Percentiles rank a stretch among this genome's conserved stretches.
Evolutionary conservation across 1,140 invertebrate genomes (phyloP).

Genomic region (Hypsibius dujardini): DNA sequence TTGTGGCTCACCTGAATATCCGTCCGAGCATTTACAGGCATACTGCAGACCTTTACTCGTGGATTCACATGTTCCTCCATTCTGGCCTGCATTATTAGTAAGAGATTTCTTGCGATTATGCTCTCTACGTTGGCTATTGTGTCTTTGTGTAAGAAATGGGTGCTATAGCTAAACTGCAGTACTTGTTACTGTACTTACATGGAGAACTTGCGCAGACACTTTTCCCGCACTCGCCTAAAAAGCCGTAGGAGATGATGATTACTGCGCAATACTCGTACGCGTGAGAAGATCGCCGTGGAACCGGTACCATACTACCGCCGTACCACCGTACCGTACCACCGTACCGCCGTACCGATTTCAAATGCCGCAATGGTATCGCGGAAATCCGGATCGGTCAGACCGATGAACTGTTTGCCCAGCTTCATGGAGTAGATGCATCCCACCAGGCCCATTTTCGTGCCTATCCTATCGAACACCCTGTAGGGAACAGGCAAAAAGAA

Average conservation of each 20-base stretch:
- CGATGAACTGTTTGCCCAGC: constrained; percentile 51
- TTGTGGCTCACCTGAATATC: constrained; percentile 36
- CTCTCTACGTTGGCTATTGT: too few relatives aligned
- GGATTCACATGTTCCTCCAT: constrained; percentile 56
- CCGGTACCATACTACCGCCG: too few relatives aligned
- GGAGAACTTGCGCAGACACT: constrained; percentile 52
- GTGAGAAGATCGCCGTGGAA: constrained; percentile 20
- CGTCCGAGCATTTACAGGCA: constrained; percentile 38
- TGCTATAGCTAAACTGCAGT: too few relatives aligned
- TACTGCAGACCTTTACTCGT: constrained; percentile 41
- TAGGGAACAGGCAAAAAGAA: constrained; percentile 25
- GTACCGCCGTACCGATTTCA: constrained; percentile 32
- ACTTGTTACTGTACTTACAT: too few relatives aligned
- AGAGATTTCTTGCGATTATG: too few relatives aligned
- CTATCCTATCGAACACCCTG: constrained; percentile 68
- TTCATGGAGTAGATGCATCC: constrained; percentile 61
- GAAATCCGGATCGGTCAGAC: constrained; percentile 32
- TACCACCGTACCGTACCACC: too few relatives aligned
- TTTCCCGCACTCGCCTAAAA: constrained; percentile 35
- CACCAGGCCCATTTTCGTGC: constrained; percentile 55
- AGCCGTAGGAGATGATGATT: constrained; percentile 24
- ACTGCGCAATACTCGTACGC: constrained; percentile 23
- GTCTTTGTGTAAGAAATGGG: too few relatives aligned
- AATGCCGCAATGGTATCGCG: constrained; percentile 30
- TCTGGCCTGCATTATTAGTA: constrained; percentile 45